Percentiles rank a stretch among this genome's conserved stretches.
Conservation (phyloP, 2,113 vertebrate genomes). For the Mesocricetus auratus region DNA sequence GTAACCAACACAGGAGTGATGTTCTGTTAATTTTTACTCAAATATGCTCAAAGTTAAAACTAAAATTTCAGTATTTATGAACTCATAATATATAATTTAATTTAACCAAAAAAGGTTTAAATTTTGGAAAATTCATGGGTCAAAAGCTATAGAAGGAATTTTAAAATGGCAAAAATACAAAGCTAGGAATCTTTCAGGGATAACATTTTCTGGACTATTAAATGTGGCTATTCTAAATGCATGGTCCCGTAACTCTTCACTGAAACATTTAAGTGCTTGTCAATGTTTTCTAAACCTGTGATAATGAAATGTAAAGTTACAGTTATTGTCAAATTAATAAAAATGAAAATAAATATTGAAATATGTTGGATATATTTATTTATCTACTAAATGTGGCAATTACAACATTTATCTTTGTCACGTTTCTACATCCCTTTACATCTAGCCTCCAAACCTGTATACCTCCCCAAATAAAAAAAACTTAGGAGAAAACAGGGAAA, state of each 20-base stretch:
- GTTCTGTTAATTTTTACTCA: background rate
- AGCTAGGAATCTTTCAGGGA: constrained; percentile 45
- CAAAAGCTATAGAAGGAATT: background rate
- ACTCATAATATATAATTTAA: background rate
- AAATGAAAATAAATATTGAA: constrained; percentile 74
- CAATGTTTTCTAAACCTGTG: constrained; percentile 49
- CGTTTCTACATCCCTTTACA: too few species aligned
- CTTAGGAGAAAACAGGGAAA: background rate
- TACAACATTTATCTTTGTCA: too few species aligned
- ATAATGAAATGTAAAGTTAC: constrained; percentile 63
- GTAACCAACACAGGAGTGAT: constrained; percentile 38
- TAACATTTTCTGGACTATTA: constrained; percentile 59
- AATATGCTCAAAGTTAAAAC: constrained; percentile 26
- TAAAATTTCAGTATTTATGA: constrained; percentile 47
- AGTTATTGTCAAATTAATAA: constrained; percentile 63
- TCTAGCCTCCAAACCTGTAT: too few species aligned
- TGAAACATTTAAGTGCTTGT: constrained; percentile 66
- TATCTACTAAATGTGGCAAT: too few species aligned
- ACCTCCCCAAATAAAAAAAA: too few species aligned
- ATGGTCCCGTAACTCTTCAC: background rate
- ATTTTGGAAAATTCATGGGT: constrained; percentile 39
- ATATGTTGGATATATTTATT: constrained; percentile 62
- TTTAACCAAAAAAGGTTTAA: constrained; percentile 14
- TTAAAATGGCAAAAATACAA: constrained; percentile 38
- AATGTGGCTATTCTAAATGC: constrained; percentile 34